Percentiles rank a stretch among this genome's conserved stretches.
Conservation (phyloP, 2,888 invertebrate species). For the Seladonia tumulorum region DNA sequence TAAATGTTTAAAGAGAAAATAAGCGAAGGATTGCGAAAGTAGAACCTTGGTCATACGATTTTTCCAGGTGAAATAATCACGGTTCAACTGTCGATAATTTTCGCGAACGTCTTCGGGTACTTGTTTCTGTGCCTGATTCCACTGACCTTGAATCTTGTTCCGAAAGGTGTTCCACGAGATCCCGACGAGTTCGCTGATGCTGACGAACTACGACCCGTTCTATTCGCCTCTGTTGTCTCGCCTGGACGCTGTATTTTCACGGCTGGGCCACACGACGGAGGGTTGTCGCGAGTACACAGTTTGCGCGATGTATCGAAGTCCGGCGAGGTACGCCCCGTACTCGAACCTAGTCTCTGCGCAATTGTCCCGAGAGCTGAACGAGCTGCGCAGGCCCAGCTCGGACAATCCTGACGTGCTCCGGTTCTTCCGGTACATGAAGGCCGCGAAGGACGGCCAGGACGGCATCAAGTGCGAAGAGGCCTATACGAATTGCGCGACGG, state of each 20-base stretch:
- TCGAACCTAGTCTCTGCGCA: slow-evolving; percentile 95
- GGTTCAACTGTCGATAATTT: too few relatives aligned
- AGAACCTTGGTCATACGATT: too few relatives aligned
- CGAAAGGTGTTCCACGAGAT: slow-evolving; percentile 93
- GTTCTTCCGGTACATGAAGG: slow-evolving; percentile 96
- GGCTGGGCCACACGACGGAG: slow-evolving; percentile 88
- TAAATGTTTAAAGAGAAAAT: too few relatives aligned
- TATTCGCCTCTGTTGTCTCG: slow-evolving; percentile 94
- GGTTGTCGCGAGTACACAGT: slow-evolving; percentile 92
- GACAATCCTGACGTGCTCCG: slow-evolving; percentile 94
- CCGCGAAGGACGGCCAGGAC: slow-evolving; percentile 94
- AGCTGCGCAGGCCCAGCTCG: slow-evolving; percentile 92
- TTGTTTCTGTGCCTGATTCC: too few relatives aligned
- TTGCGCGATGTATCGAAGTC: slow-evolving; percentile 94
- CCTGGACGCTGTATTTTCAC: slow-evolving; percentile 92
- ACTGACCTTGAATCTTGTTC: background rate
- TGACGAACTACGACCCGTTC: slow-evolving; percentile 95
- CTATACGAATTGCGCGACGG: slow-evolving; percentile 88
- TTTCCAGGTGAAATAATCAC: too few relatives aligned
- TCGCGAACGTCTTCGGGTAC: too few relatives aligned
- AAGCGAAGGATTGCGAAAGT: too few relatives aligned
- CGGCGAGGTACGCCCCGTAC: slow-evolving; percentile 95
- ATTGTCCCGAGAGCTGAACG: slow-evolving; percentile 94
- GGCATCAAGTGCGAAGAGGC: slow-evolving; percentile 90
- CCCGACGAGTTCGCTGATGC: slow-evolving; percentile 91